Percentiles rank a stretch among this genome's conserved stretches.
Evolutionary conservation across 2,888 invertebrate species (phyloP).

Genomic region (Xestia xanthographa): DNA sequence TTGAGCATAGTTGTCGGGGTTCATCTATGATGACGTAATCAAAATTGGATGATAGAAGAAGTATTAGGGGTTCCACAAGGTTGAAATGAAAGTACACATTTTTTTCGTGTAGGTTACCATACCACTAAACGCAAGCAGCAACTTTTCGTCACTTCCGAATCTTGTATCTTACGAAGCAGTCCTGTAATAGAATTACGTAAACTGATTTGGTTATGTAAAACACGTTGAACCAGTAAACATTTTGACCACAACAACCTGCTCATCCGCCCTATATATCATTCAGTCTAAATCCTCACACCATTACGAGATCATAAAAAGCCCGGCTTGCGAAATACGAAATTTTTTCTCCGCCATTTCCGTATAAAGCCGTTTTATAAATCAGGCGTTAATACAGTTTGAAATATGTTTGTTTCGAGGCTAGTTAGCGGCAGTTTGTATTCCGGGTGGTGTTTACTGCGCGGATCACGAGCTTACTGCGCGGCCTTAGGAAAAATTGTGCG

Average conservation of each 20-base stretch:
- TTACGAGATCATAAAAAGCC: constrained; percentile 73
- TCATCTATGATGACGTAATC: constrained; percentile 51
- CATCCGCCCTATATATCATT: constrained; percentile 65
- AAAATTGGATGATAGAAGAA: constrained; percentile 27
- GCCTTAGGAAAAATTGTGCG: constrained; percentile 72
- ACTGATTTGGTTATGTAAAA: neutral
- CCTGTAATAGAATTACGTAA: neutral
- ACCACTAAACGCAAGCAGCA: neutral
- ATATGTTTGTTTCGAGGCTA: constrained; percentile 78
- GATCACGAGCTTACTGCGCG: constrained; percentile 69
- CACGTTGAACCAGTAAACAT: constrained; percentile 9
- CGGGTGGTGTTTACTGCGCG: constrained; percentile 62
- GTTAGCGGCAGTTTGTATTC: constrained; percentile 84
- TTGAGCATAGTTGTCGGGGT: constrained; percentile 27
- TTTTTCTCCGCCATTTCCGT: constrained; percentile 71
- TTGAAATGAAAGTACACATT: neutral
- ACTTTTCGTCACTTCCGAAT: neutral
- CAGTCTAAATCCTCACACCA: constrained; percentile 68
- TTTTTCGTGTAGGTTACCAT: neutral
- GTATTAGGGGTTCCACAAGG: neutral
- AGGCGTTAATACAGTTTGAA: constrained; percentile 82
- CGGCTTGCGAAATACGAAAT: constrained; percentile 68
- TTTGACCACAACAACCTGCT: constrained; percentile 43
- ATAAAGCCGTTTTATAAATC: constrained; percentile 81
- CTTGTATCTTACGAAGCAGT: neutral